Evolutionary conservation across 2,888 invertebrate species (phyloP).

Genomic region (Eupithecia exiguata): DNA sequence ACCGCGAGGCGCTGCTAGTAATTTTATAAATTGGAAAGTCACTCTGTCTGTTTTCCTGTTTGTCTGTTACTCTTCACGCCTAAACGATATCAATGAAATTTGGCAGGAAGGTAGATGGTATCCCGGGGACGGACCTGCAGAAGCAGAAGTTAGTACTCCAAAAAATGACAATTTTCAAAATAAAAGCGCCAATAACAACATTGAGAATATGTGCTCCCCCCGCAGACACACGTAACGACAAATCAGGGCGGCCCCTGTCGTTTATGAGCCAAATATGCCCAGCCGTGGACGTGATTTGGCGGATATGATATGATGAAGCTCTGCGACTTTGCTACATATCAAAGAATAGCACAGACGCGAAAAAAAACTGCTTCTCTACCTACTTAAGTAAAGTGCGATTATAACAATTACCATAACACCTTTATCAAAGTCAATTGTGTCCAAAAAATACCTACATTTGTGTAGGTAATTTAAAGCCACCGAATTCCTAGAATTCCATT

Average conservation of each 20-base stretch:
- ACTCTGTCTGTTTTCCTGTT: too few species aligned
- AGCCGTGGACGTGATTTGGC: not conserved
- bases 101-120: too few species aligned
- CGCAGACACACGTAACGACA: not conserved
- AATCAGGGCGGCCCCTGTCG: not conserved
- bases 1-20: too few species aligned
- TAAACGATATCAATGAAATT: too few species aligned
- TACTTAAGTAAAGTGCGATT: not conserved
- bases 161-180: not conserved
- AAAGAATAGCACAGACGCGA: not conserved
- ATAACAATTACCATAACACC: not conserved
- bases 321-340: not conserved
- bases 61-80: too few species aligned
- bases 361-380: not conserved
- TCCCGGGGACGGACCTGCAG: too few species aligned
- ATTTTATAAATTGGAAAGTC: too few species aligned
- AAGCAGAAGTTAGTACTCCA: too few species aligned
- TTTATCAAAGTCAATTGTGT: conserved; percentile 2
- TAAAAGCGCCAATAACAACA: not conserved
- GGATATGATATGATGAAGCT: not conserved
- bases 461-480: not conserved
- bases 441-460: not conserved
- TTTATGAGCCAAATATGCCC: not conserved
- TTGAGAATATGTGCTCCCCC: not conserved
- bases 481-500: not conserved